A percentile compares a stretch with the other conserved stretches of the same genome.
phyloP scores from a whole-genome alignment of 2,797 vertebrate species.

The Columba guinea region DNA sequence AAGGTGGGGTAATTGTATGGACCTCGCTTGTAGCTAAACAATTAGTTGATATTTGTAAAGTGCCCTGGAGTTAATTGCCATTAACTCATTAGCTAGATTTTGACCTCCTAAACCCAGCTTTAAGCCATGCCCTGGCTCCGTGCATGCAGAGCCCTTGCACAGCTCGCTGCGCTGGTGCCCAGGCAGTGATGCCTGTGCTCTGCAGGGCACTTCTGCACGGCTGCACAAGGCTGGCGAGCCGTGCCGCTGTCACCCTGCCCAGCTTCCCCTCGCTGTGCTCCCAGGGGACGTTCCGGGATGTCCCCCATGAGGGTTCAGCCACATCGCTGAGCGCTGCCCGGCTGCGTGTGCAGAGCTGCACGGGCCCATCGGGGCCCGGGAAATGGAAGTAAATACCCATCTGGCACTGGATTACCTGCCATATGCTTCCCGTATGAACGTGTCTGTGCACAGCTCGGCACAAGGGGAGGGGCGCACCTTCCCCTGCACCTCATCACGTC shows the following conservation, averaged over 20 bases:
- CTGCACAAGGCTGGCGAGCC: not conserved
- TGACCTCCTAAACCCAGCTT: not conserved
- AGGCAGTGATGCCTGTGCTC: accelerated
- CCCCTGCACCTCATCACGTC: not conserved
- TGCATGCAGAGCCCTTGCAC: accelerated
- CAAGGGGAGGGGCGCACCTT: not conserved
- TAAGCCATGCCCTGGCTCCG: not conserved
- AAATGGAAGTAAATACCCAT: not conserved
- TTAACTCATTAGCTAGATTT: constrained; percentile 18
- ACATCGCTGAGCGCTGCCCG: accelerated
- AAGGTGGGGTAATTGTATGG: not conserved
- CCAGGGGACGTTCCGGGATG: not conserved
- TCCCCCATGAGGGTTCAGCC: accelerated
- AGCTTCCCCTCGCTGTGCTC: accelerated
- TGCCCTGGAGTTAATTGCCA: not conserved
- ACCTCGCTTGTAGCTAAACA: not conserved
- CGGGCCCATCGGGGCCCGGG: accelerated
- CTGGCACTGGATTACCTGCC: not conserved
- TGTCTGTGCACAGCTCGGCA: not conserved
- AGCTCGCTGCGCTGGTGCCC: not conserved
- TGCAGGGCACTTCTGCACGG: accelerated
- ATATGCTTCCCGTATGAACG: not conserved
- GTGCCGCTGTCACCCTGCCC: not conserved
- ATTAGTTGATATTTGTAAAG: not conserved
- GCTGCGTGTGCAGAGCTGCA: accelerated